Conservation (phyloP, 2,888 invertebrate genomes). For the Plebejus melissa region DNA sequence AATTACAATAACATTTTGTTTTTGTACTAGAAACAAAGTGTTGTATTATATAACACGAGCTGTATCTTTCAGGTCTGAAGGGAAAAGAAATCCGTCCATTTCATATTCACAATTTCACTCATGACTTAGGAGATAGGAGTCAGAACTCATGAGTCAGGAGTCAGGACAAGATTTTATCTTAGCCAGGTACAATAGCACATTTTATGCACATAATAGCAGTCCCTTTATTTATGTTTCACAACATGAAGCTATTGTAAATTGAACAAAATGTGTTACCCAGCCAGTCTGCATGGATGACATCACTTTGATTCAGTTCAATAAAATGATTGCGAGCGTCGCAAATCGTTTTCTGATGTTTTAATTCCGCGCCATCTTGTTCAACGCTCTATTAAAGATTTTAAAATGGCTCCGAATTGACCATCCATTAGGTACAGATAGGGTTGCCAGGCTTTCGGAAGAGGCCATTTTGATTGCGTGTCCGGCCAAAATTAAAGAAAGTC, state of each 20-base stretch:
- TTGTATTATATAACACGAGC: not conserved
- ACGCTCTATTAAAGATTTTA: constrained; percentile 25
- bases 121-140: too few species aligned
- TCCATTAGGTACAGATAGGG: constrained; percentile 20
- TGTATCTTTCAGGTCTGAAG: too few species aligned
- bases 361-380: constrained; percentile 24
- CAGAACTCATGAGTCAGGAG: too few species aligned
- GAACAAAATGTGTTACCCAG: not conserved
- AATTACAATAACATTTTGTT: constrained; percentile 26
- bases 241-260: constrained; percentile 6
- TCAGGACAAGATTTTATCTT: too few species aligned
- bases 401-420: constrained; percentile 27
- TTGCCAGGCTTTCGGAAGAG: too few species aligned
- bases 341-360: constrained; percentile 27
- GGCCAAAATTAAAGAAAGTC: too few species aligned
- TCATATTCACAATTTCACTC: too few species aligned
- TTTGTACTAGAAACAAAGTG: not conserved
- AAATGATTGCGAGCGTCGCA: constrained; percentile 21
- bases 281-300: constrained; percentile 21
- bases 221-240: not conserved
- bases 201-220: not conserved
- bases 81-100: too few species aligned
- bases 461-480: too few species aligned
- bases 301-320: constrained; percentile 26
- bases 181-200: not conserved